These are phyloP conservation scores for Camptogramma bilineatum DNA, from an alignment of 2,888 invertebrate species.

Conservation along the genomic window DNA sequence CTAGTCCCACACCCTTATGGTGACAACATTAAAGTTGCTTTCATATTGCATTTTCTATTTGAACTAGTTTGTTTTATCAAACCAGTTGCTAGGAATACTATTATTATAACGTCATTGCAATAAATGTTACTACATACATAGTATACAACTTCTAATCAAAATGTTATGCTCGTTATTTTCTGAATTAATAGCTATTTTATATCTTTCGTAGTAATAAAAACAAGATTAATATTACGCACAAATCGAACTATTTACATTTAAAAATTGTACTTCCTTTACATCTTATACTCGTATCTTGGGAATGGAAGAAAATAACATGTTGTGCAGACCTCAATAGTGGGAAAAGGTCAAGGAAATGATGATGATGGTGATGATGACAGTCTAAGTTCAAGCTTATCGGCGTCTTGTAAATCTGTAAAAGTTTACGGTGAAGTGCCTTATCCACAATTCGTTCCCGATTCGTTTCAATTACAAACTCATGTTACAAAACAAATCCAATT, in stretches of 20 bases:
- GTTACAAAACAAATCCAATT: conserved; percentile 70
- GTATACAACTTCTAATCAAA: neutral
- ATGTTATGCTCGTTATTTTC: neutral
- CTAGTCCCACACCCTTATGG: neutral
- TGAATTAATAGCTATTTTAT: neutral
- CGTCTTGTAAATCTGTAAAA: conserved; percentile 54
- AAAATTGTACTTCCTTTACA: too few relatives aligned
- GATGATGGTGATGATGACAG: too few relatives aligned
- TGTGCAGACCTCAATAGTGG: too few relatives aligned
- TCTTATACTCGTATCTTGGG: too few relatives aligned
- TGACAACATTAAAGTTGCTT: neutral
- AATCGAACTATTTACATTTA: neutral
- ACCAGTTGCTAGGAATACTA: too few relatives aligned
- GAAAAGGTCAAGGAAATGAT: too few relatives aligned
- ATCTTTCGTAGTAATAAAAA: neutral
- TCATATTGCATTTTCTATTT: neutral
- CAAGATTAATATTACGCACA: neutral
- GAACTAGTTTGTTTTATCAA: too few relatives aligned
- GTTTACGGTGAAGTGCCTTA: conserved; percentile 55
- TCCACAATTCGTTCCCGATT: conserved; percentile 62
- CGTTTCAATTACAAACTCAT: conserved; percentile 73
- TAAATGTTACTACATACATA: neutral
- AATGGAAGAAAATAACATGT: too few relatives aligned
- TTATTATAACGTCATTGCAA: neutral
- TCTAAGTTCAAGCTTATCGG: conserved; percentile 20